These are phyloP conservation scores for Scaptomyza parva DNA, from an alignment of 2,888 invertebrate genomes.

Conservation along the genomic window DNA sequence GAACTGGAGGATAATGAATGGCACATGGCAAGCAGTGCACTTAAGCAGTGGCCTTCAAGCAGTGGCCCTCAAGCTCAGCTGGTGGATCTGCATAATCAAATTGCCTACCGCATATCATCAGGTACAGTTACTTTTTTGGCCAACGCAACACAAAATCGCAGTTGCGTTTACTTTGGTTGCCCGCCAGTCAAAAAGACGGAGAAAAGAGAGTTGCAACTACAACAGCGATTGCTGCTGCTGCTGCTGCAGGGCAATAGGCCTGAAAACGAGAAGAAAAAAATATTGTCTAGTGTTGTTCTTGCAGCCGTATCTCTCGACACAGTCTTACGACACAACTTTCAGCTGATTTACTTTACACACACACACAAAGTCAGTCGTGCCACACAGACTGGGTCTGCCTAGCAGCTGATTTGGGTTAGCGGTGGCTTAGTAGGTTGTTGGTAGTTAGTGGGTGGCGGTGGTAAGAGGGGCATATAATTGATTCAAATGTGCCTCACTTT, in stretches of 20 bases:
- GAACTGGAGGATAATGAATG: too few relatives aligned
- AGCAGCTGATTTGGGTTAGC: constrained; percentile 27
- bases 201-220: constrained; percentile 32
- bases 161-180: constrained; percentile 10
- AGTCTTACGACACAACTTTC: constrained; percentile 48
- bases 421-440: too few relatives aligned
- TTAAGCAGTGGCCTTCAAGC: too few relatives aligned
- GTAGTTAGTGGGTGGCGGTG: background rate
- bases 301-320: constrained; percentile 34
- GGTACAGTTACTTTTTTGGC: constrained; percentile 60
- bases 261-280: constrained; percentile 58
- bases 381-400: constrained; percentile 14
- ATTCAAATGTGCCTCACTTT: constrained; percentile 53
- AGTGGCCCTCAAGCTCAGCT: constrained; percentile 36
- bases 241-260: constrained; percentile 62
- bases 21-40: too few relatives aligned
- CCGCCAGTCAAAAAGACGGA: constrained; percentile 9
- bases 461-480: constrained; percentile 42
- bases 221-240: constrained; percentile 10
- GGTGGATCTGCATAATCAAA: constrained; percentile 75
- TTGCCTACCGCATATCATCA: constrained; percentile 52
- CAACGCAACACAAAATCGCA: constrained; percentile 32
- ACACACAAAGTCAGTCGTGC: constrained; percentile 5
- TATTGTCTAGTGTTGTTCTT: constrained; percentile 12
- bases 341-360: constrained; percentile 58